These are phyloP conservation scores for Lutraria rhynchaena DNA, from an alignment of 1,140 invertebrate species.

Conservation along the genomic window DNA sequence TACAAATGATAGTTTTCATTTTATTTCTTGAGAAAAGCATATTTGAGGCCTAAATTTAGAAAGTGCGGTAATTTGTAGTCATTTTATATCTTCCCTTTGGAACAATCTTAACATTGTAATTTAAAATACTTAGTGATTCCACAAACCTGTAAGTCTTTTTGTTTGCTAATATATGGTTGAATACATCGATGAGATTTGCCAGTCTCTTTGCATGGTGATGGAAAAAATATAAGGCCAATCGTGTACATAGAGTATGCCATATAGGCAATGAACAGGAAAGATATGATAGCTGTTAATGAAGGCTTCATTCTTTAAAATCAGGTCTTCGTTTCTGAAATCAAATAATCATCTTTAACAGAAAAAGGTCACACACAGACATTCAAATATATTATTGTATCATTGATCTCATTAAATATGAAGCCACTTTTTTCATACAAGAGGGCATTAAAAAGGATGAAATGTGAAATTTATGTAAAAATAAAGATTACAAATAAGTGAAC, in stretches of 20 bases:
- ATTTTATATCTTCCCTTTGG: neutral
- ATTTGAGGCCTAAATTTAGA: neutral
- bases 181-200: constrained; percentile 27
- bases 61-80: neutral
- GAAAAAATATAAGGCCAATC: constrained; percentile 87
- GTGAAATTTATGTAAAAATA: too few species aligned
- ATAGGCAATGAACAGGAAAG: constrained; percentile 87
- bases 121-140: neutral
- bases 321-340: too few species aligned
- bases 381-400: too few species aligned
- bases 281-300: constrained; percentile 78
- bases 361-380: too few species aligned
- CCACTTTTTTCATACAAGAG: too few species aligned
- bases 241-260: constrained; percentile 88
- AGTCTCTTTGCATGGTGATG: constrained; percentile 81
- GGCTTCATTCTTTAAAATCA: constrained; percentile 52
- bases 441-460: too few species aligned
- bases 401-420: too few species aligned
- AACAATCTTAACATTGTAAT: neutral
- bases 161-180: constrained; percentile 44
- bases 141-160: constrained; percentile 47
- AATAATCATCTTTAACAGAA: too few species aligned
- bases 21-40: neutral
- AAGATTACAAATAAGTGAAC: too few species aligned
- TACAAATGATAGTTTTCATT: neutral